These are phyloP conservation scores for Apogon hyalosoma DNA, from an alignment of 2,797 vertebrate species.

Conservation along the genomic window DNA sequence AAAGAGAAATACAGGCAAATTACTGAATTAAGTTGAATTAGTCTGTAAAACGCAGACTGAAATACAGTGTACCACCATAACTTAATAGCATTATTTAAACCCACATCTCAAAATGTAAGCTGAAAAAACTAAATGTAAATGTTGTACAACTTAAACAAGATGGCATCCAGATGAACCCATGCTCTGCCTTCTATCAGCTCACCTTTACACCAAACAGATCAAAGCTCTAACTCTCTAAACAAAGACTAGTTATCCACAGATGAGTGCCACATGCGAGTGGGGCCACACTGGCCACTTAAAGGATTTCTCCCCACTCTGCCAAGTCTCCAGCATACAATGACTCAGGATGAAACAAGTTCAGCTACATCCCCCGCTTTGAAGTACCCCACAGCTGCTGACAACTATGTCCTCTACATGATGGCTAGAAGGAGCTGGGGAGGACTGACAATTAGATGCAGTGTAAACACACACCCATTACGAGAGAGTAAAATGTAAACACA, in stretches of 20 bases:
- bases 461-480: slow-evolving; percentile 73
- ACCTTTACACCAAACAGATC: slow-evolving; percentile 65
- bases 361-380: slow-evolving; percentile 74
- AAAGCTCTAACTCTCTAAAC: slow-evolving; percentile 74
- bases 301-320: slow-evolving; percentile 73
- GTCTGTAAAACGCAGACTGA: slow-evolving; percentile 1
- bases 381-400: slow-evolving; percentile 73
- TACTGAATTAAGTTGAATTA: slow-evolving; percentile 8
- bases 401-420: slow-evolving; percentile 62
- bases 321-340: slow-evolving; percentile 74
- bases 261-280: slow-evolving; percentile 80
- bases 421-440: slow-evolving; percentile 45
- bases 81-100: neutral
- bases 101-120: neutral
- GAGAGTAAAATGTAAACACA: slow-evolving; percentile 65
- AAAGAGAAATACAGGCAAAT: slow-evolving; percentile 1
- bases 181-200: slow-evolving; percentile 33
- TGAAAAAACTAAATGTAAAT: neutral
- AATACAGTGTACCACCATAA: slow-evolving; percentile 17
- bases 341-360: slow-evolving; percentile 73
- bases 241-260: slow-evolving; percentile 72
- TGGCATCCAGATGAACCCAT: slow-evolving; percentile 39
- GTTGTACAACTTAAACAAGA: slow-evolving; percentile 32
- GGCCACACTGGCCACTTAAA: slow-evolving; percentile 78
- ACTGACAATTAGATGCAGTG: slow-evolving; percentile 64